These are phyloP conservation scores for Drosophila chauvacae DNA, from an alignment of 1,140 invertebrate genomes.

Conservation along the genomic window DNA sequence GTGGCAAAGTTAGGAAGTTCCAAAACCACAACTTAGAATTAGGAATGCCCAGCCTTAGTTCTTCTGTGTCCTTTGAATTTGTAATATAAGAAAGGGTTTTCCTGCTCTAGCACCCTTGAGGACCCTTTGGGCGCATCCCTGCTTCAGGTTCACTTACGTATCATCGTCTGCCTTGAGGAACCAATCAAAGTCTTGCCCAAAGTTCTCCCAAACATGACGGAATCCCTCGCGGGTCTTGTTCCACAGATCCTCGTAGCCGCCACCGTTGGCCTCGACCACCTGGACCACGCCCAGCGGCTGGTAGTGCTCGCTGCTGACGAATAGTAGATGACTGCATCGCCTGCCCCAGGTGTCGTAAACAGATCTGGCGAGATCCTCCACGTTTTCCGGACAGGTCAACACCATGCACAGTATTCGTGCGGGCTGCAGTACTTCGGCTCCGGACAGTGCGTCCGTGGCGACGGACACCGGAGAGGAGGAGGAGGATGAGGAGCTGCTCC, in stretches of 20 bases:
- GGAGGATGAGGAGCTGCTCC: slow-evolving; percentile 22
- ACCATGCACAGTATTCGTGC: slow-evolving; percentile 96
- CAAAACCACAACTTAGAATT: not conserved
- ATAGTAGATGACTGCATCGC: slow-evolving; percentile 94
- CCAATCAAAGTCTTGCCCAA: slow-evolving; percentile 94
- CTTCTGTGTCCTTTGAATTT: not conserved
- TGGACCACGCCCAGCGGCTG: slow-evolving; percentile 86
- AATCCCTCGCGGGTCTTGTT: slow-evolving; percentile 97
- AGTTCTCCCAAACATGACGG: slow-evolving; percentile 92
- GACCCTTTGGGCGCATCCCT: not conserved
- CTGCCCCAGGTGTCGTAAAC: slow-evolving; percentile 97
- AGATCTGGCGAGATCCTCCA: slow-evolving; percentile 93
- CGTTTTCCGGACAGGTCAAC: slow-evolving; percentile 95
- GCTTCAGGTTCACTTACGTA: slow-evolving; percentile 88
- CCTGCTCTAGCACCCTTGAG: not conserved
- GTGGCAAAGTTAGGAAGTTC: not conserved
- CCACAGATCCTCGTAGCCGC: slow-evolving; percentile 96
- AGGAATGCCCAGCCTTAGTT: not conserved
- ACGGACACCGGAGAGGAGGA: slow-evolving; percentile 5
- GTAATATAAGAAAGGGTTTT: not conserved
- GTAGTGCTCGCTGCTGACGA: slow-evolving; percentile 92
- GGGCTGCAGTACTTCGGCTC: slow-evolving; percentile 79
- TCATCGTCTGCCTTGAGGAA: slow-evolving; percentile 98
- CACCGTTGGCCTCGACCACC: slow-evolving; percentile 87
- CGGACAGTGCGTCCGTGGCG: not conserved